phyloP scores from a whole-genome alignment of 2,113 vertebrate genomes.

The Microcebus griseorufus region DNA sequence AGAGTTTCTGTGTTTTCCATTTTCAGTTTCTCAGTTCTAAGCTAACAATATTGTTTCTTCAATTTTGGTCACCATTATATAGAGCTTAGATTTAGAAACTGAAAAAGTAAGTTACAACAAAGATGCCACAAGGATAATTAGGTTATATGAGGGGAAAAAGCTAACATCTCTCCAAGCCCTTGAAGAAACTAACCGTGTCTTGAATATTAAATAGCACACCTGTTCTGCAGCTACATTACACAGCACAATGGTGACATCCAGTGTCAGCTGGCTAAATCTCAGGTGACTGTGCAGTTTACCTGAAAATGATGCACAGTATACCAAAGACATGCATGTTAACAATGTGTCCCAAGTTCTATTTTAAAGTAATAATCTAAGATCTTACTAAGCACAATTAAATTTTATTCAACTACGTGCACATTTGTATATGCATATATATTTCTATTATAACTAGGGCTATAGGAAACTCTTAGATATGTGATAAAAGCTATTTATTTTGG shows the following conservation, averaged over 20 bases:
- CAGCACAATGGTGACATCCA: conserved; percentile 82
- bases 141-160: not conserved
- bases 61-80: not conserved
- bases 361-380: not conserved
- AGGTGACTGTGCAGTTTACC: not conserved
- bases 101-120: not conserved
- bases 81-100: not conserved
- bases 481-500: not conserved
- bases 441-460: not conserved
- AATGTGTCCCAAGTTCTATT: not conserved
- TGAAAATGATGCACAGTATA: not conserved
- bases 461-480: not conserved
- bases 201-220: not conserved
- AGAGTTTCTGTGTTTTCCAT: not conserved
- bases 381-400: not conserved
- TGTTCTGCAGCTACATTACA: not conserved
- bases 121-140: not conserved
- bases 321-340: accelerated
- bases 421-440: not conserved
- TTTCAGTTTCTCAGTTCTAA: not conserved
- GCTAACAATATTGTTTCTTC: not conserved
- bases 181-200: not conserved
- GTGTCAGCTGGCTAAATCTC: conserved; percentile 75
- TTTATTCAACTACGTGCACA: not conserved
- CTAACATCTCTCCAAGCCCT: accelerated